Evolutionary conservation across 2,797 vertebrate genomes (phyloP).

Genomic region (Poliocrania exsul): DNA sequence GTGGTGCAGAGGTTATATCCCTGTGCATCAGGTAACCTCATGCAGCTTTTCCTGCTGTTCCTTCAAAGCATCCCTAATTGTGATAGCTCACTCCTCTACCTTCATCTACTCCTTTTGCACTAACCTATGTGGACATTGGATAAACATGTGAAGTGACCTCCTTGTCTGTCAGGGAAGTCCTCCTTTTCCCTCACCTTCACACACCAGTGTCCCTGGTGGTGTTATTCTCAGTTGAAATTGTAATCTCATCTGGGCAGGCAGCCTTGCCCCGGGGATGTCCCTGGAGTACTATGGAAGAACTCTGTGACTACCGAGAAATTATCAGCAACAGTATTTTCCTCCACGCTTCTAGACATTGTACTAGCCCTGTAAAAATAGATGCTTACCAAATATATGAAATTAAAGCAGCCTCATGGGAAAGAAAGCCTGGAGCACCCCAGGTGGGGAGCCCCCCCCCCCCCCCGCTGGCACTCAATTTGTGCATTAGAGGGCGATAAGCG

Average conservation of each 20-base stretch:
- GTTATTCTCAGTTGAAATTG: neutral
- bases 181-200: neutral
- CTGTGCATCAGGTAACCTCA: neutral
- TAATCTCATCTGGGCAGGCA: neutral
- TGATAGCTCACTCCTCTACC: neutral
- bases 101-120: neutral
- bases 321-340: neutral
- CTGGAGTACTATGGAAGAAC: neutral
- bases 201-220: neutral
- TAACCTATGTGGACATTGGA: neutral
- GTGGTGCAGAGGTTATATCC: neutral
- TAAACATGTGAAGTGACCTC: neutral
- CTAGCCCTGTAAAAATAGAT: neutral
- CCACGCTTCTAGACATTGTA: neutral
- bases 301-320: neutral
- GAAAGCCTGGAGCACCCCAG: neutral
- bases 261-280: neutral
- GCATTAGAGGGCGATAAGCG: slow-evolving; percentile 56
- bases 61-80: neutral
- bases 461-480: slow-evolving; percentile 47
- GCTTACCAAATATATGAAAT: neutral
- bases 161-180: neutral
- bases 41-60: neutral
- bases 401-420: slow-evolving; percentile 23
- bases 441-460: neutral